phyloP scores from a whole-genome alignment of 2,113 vertebrate genomes.

The Polypterus senegalus region DNA sequence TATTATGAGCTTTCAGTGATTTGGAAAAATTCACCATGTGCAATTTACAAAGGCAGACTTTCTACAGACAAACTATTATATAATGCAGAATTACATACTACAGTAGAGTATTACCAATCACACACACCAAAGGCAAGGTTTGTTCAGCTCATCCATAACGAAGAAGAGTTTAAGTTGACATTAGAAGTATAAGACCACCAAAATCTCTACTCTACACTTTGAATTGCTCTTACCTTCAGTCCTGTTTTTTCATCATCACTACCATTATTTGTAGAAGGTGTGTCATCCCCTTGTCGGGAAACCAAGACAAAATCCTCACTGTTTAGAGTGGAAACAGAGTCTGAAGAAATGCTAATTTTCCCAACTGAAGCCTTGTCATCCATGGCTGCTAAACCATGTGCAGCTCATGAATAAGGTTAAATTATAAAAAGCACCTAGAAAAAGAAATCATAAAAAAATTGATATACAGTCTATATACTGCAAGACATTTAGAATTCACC shows the following conservation, averaged over 20 bases:
- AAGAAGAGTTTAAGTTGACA: conserved; percentile 11
- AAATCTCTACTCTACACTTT: conserved; percentile 18
- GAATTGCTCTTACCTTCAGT: conserved; percentile 79
- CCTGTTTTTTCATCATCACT: conserved; percentile 98
- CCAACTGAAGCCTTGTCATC: conserved; percentile 98
- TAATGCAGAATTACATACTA: background rate
- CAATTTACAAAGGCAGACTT: too few relatives aligned
- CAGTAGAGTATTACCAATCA: background rate
- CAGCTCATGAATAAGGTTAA: conserved; percentile 86
- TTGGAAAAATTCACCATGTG: too few relatives aligned
- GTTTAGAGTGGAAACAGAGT: conserved; percentile 98
- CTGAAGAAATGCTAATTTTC: conserved; percentile 98
- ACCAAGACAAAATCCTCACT: conserved; percentile 99
- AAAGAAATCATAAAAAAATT: conserved; percentile 42
- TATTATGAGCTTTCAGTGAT: too few relatives aligned
- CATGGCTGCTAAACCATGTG: conserved; percentile 89
- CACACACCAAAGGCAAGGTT: background rate
- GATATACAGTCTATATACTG: background rate
- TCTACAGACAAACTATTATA: too few relatives aligned
- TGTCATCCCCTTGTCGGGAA: conserved; percentile 94
- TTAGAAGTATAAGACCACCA: conserved; percentile 30
- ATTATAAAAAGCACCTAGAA: conserved; percentile 80
- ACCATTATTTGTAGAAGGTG: conserved; percentile 92
- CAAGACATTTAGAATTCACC: too few relatives aligned
- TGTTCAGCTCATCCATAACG: conserved; percentile 23